A percentile compares a stretch with the other conserved stretches of the same genome.
phyloP scores from a whole-genome alignment of 2,888 invertebrate genomes.

The Seira sanloemensis region DNA sequence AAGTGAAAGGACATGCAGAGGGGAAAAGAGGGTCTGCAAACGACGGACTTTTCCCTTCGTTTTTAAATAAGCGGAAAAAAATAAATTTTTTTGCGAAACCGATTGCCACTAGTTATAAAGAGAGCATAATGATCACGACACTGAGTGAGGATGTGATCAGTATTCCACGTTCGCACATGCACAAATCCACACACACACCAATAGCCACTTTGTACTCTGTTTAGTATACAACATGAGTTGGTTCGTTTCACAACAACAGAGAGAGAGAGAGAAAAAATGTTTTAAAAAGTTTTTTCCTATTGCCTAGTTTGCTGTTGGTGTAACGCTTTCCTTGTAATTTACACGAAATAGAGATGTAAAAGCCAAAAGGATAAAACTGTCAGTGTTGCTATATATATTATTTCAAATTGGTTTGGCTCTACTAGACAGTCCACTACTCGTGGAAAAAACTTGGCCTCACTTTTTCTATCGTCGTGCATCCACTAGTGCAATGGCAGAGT shows the following conservation, averaged over 20 bases:
- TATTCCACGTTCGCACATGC: conserved; percentile 32
- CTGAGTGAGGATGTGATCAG: conserved; percentile 22
- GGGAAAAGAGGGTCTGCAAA: background rate
- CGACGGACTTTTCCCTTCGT: too few species aligned
- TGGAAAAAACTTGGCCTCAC: background rate
- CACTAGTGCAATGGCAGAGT: background rate
- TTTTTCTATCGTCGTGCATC: background rate
- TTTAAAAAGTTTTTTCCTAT: conserved; percentile 20
- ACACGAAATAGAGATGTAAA: conserved; percentile 29
- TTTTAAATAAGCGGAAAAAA: background rate
- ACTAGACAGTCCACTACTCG: background rate
- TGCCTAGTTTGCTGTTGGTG: background rate
- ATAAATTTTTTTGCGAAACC: background rate
- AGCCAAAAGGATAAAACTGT: conserved; percentile 57
- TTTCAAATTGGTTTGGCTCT: background rate
- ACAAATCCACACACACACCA: conserved; percentile 39
- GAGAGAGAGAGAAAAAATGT: conserved; percentile 21
- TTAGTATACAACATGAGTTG: background rate
- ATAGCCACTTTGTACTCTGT: conserved; percentile 50
- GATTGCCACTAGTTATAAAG: background rate
- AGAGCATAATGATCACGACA: background rate
- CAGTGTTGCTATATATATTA: conserved; percentile 42
- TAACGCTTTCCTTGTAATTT: background rate
- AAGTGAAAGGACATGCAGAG: background rate
- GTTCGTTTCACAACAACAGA: conserved; percentile 42